Base-by-base conservation (phyloP, 2,888 invertebrate genomes). In the Agonopterix subpropinquella region DNA sequence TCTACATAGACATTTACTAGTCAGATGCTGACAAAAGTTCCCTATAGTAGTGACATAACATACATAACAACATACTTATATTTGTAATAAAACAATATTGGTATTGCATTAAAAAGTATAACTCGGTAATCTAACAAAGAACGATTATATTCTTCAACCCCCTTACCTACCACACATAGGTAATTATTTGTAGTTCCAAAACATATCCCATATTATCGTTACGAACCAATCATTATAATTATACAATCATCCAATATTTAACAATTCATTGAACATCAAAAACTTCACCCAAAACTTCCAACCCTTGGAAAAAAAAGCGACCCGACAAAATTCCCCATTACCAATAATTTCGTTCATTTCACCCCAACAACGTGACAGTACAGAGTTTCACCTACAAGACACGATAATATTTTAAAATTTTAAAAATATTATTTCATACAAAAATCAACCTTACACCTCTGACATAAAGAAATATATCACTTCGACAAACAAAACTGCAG, bases 361-460 rank as follows among this genome's bases (percentile, higher is more conserved):
- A 62, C 59, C 62, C 58, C 50, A n/a, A 47, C 49, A 51, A 49
- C 58, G 50, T 57, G 56, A 58, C 57, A 53, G 52, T 50, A 49
- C 52, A 47, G 48, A 55, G 50, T 44, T 50, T 49, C 47, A 47
- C 43, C 4, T 44, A 49, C 50, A 37, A 45, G 11, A 39, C 43
- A 35, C 10, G 9, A 35, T 41, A 11, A 28, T 13, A 28, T 8
- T 35, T 43, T 44, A 28, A 36, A 1, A 9, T 28, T n/a, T 10
- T 1, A n/a, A 42, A 45, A 43, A 5, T 39, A 10, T 5, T 4
- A 39, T 10, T 39, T 39, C 39, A 0, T 39, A n/a, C 39, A 39
- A 39, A n/a, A 4, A 39, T 56, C 53, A 56, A 59, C 70, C 62
- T 63, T 69, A 67, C 50, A 28, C 46, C 55, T 53, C 50, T 58